Percentiles rank a stretch among this genome's conserved stretches.
Evolutionary conservation across 1,140 invertebrate species (phyloP).

Genomic region (Ostrea edulis): DNA sequence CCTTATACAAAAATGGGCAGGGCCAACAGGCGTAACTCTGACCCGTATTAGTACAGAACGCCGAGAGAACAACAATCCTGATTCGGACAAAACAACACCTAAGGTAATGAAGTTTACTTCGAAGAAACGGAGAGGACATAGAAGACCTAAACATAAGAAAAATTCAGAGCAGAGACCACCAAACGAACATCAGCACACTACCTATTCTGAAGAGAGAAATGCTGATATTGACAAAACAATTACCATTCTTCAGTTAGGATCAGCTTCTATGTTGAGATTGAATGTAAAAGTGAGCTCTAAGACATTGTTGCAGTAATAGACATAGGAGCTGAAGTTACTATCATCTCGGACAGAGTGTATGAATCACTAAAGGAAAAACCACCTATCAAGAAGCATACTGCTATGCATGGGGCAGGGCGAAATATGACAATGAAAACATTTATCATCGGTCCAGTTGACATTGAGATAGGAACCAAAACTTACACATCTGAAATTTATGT

Average conservation of each 20-base stretch:
- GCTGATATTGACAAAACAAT: background rate
- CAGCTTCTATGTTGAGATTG: background rate
- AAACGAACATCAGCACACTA: background rate
- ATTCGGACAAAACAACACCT: too few relatives aligned
- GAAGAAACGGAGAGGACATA: background rate
- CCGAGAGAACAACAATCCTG: too few relatives aligned
- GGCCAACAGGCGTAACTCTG: background rate
- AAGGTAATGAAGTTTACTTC: too few relatives aligned
- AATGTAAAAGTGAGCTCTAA: background rate
- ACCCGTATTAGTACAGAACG: background rate
- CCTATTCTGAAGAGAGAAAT: background rate
- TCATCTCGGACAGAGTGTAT: conserved; percentile 39
- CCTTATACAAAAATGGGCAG: background rate
- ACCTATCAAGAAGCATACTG: background rate
- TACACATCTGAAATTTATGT: conserved; percentile 7
- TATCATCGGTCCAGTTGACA: background rate
- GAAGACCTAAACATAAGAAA: background rate
- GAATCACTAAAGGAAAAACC: background rate
- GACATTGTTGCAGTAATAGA: background rate
- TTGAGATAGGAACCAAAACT: background rate
- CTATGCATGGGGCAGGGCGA: conserved; percentile 32
- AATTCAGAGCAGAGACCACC: background rate
- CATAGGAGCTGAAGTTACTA: background rate
- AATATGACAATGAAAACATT: conserved; percentile 1
- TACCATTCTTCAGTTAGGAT: background rate